Conservation (phyloP, 92 coral and sea anemone species). For the Epizoanthus fatuus region DNA sequence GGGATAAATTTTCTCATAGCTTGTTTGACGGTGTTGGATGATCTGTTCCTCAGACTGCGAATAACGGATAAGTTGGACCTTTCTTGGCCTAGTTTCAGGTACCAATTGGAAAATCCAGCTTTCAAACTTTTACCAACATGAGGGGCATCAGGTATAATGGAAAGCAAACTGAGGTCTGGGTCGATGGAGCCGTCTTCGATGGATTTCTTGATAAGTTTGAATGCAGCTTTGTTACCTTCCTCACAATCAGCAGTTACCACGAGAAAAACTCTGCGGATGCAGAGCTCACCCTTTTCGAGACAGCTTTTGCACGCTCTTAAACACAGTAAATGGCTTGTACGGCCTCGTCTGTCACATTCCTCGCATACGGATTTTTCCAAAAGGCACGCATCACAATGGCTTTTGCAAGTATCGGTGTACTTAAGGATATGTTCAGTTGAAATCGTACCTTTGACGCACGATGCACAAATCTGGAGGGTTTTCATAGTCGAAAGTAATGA, state of each 20-base stretch:
- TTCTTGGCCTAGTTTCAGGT: conserved; percentile 55
- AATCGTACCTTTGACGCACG: background rate
- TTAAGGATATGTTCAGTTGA: conserved; percentile 30
- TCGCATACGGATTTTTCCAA: conserved; percentile 15
- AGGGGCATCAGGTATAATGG: conserved; percentile 32
- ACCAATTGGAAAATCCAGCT: conserved; percentile 62
- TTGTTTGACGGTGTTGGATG: conserved; percentile 24
- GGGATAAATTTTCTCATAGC: conserved; percentile 46
- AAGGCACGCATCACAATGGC: conserved; percentile 31
- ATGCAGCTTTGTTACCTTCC: conserved; percentile 63
- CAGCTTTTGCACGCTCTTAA: conserved; percentile 55
- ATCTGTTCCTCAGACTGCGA: conserved; percentile 39
- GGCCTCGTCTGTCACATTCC: conserved; percentile 52
- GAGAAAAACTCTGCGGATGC: conserved; percentile 54
- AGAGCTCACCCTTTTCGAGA: conserved; percentile 51
- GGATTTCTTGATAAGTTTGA: background rate
- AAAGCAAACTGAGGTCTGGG: conserved; percentile 35
- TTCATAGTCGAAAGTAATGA: background rate
- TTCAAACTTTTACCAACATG: conserved; percentile 49
- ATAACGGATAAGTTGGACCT: conserved; percentile 48
- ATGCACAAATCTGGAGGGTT: conserved; percentile 34
- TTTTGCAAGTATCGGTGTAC: conserved; percentile 23
- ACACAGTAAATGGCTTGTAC: conserved; percentile 51
- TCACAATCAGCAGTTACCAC: conserved; percentile 53
- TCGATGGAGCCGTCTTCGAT: conserved; percentile 39